Conservation (phyloP, 1,140 invertebrate species). For the Trissolcus basalis region DNA sequence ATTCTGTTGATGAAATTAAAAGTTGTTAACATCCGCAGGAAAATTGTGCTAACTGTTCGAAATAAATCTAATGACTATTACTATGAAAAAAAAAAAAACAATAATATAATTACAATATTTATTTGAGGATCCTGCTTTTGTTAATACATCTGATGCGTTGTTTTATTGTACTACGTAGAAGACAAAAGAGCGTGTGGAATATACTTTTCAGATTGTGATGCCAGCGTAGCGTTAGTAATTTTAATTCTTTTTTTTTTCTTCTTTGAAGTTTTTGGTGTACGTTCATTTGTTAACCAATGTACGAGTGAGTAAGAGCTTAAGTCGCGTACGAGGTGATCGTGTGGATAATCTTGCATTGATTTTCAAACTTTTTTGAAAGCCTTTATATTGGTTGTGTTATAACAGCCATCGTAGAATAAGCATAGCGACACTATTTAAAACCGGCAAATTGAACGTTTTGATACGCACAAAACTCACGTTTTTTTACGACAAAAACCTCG, state of each 20-base stretch:
- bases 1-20: too few relatives aligned
- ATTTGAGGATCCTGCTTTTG: conserved; percentile 63
- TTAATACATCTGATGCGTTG: conserved; percentile 55
- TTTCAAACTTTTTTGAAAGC: conserved; percentile 55
- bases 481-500: conserved; percentile 28
- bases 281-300: conserved; percentile 58
- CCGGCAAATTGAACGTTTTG: not conserved
- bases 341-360: conserved; percentile 69
- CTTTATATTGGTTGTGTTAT: conserved; percentile 67
- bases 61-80: conserved; percentile 32
- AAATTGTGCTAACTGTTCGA: too few relatives aligned
- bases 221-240: conserved; percentile 59
- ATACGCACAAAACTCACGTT: conserved; percentile 27
- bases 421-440: not conserved
- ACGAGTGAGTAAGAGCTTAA: conserved; percentile 48
- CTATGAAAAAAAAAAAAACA: conserved; percentile 52
- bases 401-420: conserved; percentile 61
- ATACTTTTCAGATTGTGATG: conserved; percentile 62
- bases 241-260: conserved; percentile 26
- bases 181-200: conserved; percentile 44
- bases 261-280: conserved; percentile 25
- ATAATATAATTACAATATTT: conserved; percentile 68
- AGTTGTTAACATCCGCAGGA: too few relatives aligned
- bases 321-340: conserved; percentile 64
- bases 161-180: conserved; percentile 44